Percentiles rank a stretch among this genome's conserved stretches.
These are phyloP conservation scores for Achlya flavicornis DNA, from an alignment of 2,888 invertebrate genomes.

Conservation along the genomic window DNA sequence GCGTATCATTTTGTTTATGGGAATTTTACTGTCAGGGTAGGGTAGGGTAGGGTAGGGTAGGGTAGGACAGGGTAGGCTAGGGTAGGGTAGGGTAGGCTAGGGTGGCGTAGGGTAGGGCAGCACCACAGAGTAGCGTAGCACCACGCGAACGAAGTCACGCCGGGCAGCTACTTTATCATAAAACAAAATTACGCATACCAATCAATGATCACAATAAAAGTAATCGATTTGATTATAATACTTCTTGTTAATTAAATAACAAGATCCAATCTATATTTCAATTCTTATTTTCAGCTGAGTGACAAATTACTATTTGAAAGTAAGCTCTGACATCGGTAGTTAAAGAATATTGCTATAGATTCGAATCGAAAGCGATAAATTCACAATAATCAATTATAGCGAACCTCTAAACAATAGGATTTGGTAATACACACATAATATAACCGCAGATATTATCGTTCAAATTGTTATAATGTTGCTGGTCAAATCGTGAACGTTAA, in stretches of 20 bases:
- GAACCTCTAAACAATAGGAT: slow-evolving; percentile 56
- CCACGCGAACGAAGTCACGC: no score
- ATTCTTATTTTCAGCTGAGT: not conserved
- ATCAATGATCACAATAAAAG: not conserved
- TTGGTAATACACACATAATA: slow-evolving; percentile 56
- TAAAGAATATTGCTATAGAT: slow-evolving; percentile 11
- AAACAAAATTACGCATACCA: not conserved
- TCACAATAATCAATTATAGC: slow-evolving; percentile 48
- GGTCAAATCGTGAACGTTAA: slow-evolving; percentile 68
- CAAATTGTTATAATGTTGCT: slow-evolving; percentile 58
- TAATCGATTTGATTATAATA: not conserved
- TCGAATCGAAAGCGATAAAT: slow-evolving; percentile 42
- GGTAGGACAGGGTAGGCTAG: no score
- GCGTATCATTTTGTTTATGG: no score
- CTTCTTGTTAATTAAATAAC: slow-evolving; percentile 3
- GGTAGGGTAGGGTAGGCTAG: no score
- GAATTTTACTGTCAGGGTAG: no score
- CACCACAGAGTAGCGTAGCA: no score
- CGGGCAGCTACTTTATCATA: no score
- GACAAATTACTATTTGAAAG: slow-evolving; percentile 10
- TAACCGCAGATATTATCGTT: slow-evolving; percentile 56
- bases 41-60: no score
- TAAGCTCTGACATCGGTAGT: not conserved
- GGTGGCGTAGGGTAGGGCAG: no score
- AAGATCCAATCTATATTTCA: not conserved